Percentiles rank a stretch among this genome's conserved stretches.
Evolutionary conservation across 1,140 invertebrate genomes (phyloP).

Genomic region (Drosophila micromelanica): DNA sequence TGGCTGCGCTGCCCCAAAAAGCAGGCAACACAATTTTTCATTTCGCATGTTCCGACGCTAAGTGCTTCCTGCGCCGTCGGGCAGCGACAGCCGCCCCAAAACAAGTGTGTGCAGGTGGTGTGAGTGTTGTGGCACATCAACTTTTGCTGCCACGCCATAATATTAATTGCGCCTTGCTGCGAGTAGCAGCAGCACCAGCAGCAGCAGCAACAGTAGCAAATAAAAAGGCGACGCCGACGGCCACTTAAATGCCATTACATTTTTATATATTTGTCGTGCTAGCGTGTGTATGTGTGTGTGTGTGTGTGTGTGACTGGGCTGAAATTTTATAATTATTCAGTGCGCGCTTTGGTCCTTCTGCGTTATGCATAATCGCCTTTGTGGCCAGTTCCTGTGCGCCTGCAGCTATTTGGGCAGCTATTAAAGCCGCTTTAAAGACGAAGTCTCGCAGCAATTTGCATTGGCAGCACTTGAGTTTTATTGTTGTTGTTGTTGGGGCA

Average conservation of each 20-base stretch:
- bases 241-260: constrained; percentile 82
- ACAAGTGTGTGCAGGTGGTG: constrained; percentile 18
- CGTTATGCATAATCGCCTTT: constrained; percentile 56
- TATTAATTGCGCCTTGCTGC: constrained; percentile 72
- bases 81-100: not conserved
- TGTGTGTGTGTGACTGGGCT: constrained; percentile 29
- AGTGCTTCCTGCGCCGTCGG: constrained; percentile 72
- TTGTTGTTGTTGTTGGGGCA: constrained; percentile 25
- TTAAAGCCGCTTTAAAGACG: constrained; percentile 49
- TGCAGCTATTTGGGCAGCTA: constrained; percentile 66
- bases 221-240: constrained; percentile 54
- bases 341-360: constrained; percentile 32
- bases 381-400: constrained; percentile 38
- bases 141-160: constrained; percentile 78
- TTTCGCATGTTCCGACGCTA: constrained; percentile 79
- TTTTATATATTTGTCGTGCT: constrained; percentile 68
- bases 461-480: constrained; percentile 31
- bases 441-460: constrained; percentile 56
- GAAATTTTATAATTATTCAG: constrained; percentile 81
- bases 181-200: constrained; percentile 18
- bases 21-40: constrained; percentile 73
- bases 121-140: constrained; percentile 61
- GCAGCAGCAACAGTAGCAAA: constrained; percentile 1
- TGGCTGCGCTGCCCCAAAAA: constrained; percentile 55
- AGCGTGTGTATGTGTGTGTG: constrained; percentile 40